A percentile compares a stretch with the other conserved stretches of the same genome.
Conservation (phyloP, 2,888 invertebrate genomes). For the Harpalus rubripes region DNA sequence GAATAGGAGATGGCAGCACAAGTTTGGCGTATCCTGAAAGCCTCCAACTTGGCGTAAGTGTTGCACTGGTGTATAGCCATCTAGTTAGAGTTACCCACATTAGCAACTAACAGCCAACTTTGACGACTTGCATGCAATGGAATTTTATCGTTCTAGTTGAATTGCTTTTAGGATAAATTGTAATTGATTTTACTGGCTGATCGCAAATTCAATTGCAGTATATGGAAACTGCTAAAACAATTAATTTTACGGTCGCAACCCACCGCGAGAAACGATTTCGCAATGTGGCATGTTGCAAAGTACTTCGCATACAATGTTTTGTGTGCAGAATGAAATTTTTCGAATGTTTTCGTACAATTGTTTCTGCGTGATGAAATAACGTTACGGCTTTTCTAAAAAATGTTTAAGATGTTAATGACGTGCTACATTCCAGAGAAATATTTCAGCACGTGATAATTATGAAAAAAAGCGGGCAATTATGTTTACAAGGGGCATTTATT, state of each 20-base stretch:
- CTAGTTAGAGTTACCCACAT: neutral
- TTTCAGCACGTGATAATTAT: neutral
- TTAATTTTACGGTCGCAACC: conserved; percentile 19
- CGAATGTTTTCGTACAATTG: conserved; percentile 7
- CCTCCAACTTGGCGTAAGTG: neutral
- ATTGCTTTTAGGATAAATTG: conserved; percentile 48
- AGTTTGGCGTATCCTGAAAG: conserved; percentile 3
- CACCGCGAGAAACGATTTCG: too few species aligned
- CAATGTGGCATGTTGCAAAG: neutral
- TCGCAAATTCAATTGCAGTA: conserved; percentile 30
- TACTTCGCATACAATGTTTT: conserved; percentile 26
- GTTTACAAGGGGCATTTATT: conserved; percentile 2
- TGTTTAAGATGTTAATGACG: conserved; percentile 8
- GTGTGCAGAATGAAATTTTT: conserved; percentile 9
- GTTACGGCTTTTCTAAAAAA: conserved; percentile 1
- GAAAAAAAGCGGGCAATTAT: neutral
- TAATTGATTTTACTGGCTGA: conserved; percentile 44
- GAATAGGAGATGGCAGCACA: conserved; percentile 16
- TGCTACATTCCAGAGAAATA: neutral
- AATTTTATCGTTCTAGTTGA: conserved; percentile 22
- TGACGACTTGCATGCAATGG: conserved; percentile 17
- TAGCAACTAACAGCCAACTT: conserved; percentile 20
- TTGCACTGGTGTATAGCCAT: conserved; percentile 18
- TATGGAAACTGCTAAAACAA: conserved; percentile 41
- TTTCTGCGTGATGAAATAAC: neutral